phyloP scores from a whole-genome alignment of 1,140 invertebrate genomes.

The Drosophila hydei region DNA sequence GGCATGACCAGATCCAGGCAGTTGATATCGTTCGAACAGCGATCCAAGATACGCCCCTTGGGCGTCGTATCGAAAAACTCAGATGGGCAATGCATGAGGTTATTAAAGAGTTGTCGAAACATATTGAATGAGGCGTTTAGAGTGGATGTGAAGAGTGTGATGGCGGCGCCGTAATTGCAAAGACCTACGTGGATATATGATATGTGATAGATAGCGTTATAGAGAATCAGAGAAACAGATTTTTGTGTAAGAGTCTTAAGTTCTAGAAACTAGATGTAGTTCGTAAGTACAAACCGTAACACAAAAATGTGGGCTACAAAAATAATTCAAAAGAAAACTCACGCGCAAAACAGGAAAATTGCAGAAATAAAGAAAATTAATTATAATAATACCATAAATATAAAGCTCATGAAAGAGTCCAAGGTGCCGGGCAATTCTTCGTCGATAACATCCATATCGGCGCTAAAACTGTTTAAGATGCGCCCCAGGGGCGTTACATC shows the following conservation, averaged over 20 bases:
- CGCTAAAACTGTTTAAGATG: conserved; percentile 93
- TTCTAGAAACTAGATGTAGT: conserved; percentile 33
- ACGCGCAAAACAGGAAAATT: conserved; percentile 84
- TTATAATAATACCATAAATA: conserved; percentile 87
- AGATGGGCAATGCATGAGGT: conserved; percentile 88
- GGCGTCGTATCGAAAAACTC: conserved; percentile 92
- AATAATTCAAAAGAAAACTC: conserved; percentile 28
- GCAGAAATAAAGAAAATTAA: conserved; percentile 35
- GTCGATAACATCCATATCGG: conserved; percentile 92
- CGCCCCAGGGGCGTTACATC: conserved; percentile 94
- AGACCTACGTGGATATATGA: conserved; percentile 46
- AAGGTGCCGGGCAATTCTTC: conserved; percentile 89
- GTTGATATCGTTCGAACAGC: conserved; percentile 90
- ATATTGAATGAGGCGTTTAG: conserved; percentile 85
- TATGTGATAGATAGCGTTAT: conserved; percentile 7
- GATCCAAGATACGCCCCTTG: conserved; percentile 89
- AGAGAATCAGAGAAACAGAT: conserved; percentile 23
- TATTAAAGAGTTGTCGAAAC: conserved; percentile 85
- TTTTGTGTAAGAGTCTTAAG: conserved; percentile 21
- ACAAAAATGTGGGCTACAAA: conserved; percentile 61
- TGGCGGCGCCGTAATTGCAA: conserved; percentile 84
- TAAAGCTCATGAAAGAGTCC: conserved; percentile 88
- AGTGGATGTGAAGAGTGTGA: conserved; percentile 86
- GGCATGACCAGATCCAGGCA: conserved; percentile 86
- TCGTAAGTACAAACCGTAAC: conserved; percentile 69